Base-by-base conservation (phyloP, 2,797 vertebrate species). In the Thamnophis elegans region DNA sequence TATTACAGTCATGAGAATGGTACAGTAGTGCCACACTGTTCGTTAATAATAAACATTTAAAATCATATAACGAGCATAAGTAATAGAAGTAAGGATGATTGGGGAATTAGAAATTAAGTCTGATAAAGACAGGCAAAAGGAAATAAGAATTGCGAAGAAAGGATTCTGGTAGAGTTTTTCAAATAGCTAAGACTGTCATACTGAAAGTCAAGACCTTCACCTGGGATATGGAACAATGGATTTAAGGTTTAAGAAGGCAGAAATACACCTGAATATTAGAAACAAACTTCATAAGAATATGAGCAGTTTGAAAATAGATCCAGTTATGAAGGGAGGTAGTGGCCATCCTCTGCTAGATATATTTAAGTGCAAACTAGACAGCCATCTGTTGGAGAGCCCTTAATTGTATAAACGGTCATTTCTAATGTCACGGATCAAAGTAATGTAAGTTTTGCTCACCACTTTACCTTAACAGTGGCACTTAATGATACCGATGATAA, bases 361-460 rank as follows among this genome's bases (percentile, higher is more conserved):
- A 22, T 78, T 42, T 78, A 78, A 22, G 18, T 42, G 32, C 68
- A 73, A 78, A 8, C 68, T 42, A 42, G 68, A 78, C 32, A 78
- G 32, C 32, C 18, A 42, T 42, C 3, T 36, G 18, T 36, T 78
- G 18, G 68, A 8, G 36, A 42, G 36, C 42, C 20, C 22, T 22
- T 78, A 78, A 78, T 78, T 36, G 68, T 42, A 42, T 78, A 36
- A 20, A 73, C 36, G 68, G 32, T 18, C 32, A 73, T 73, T 36
- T 78, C 73, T 78, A 22, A 78, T 78, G 73, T 10, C 36, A 78
- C 1, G 1, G 18, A 78, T 78, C 36, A 42, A 32, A 59, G 53
- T 86, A 54, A 36, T 94, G 93, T 89, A 90, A 53, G 92, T 89
- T 90, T 93, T 94, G 58, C 92, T 92, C 85, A 32, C 11, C 25